Evolutionary conservation across 2,888 invertebrate species (phyloP).

Genomic region (Bedellia somnulentella): DNA sequence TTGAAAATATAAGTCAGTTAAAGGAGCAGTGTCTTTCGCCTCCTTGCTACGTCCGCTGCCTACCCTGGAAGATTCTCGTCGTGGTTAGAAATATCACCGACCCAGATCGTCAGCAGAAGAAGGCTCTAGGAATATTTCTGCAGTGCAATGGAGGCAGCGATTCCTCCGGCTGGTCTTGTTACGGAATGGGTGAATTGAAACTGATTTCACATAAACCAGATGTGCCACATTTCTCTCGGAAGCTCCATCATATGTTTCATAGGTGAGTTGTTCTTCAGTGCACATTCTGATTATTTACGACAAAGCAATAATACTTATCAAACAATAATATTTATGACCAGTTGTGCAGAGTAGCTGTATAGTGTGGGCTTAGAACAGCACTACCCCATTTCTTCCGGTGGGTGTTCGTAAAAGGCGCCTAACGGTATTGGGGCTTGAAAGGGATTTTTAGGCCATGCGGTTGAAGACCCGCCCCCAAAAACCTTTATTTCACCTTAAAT

Average conservation of each 20-base stretch:
- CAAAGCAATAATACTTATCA: no score
- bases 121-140: constrained; percentile 79
- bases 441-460: no score
- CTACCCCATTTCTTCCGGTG: no score
- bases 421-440: no score
- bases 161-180: constrained; percentile 96
- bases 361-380: no score
- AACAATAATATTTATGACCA: no score
- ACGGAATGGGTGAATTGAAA: constrained; percentile 89
- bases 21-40: constrained; percentile 84
- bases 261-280: constrained; percentile 45
- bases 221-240: constrained; percentile 77
- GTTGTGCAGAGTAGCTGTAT: no score
- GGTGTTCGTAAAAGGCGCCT: no score
- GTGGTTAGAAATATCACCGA: constrained; percentile 79
- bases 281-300: no score
- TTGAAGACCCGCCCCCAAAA: no score
- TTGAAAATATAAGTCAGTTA: constrained; percentile 85
- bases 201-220: constrained; percentile 85
- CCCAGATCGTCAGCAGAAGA: constrained; percentile 71
- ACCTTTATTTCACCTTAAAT: no score
- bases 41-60: constrained; percentile 88
- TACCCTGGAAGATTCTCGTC: constrained; percentile 98
- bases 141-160: constrained; percentile 98
- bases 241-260: constrained; percentile 94